Evolutionary conservation across 2,113 vertebrate species (phyloP).

Genomic region (Rana temporaria): DNA sequence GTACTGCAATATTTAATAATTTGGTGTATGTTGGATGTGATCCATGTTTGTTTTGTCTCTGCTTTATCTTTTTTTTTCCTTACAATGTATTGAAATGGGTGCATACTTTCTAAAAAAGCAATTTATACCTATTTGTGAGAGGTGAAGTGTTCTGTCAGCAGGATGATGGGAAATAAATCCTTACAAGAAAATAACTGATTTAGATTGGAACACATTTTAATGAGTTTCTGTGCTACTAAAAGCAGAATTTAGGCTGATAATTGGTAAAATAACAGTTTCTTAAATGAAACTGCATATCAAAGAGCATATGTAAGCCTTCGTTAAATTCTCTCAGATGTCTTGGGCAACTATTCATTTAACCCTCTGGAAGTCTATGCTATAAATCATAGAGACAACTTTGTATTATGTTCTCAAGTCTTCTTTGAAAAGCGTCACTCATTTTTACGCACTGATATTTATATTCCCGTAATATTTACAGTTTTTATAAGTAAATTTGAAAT

Average conservation of each 20-base stretch:
- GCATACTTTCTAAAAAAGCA: too few relatives aligned
- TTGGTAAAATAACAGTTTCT: constrained; percentile 24
- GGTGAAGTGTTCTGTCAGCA: neutral
- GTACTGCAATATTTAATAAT: too few relatives aligned
- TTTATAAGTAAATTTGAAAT: too few relatives aligned
- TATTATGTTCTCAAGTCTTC: neutral
- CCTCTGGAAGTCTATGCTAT: neutral
- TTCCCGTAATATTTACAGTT: too few relatives aligned
- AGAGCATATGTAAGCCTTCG: constrained; percentile 42
- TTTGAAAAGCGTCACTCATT: neutral
- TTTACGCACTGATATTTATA: neutral
- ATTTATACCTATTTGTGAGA: neutral
- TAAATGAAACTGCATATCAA: constrained; percentile 29
- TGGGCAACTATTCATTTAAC: constrained; percentile 62
- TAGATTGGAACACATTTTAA: constrained; percentile 16
- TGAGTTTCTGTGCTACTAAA: constrained; percentile 15
- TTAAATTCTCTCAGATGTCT: constrained; percentile 63
- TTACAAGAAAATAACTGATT: constrained; percentile 11
- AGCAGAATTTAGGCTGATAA: constrained; percentile 30
- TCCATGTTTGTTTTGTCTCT: too few relatives aligned
- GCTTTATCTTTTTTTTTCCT: too few relatives aligned
- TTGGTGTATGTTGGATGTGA: too few relatives aligned
- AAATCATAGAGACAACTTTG: neutral
- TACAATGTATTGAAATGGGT: too few relatives aligned
- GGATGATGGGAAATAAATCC: constrained; percentile 4